phyloP scores from a whole-genome alignment of 2,888 invertebrate species.

The Diarsia rubi region DNA sequence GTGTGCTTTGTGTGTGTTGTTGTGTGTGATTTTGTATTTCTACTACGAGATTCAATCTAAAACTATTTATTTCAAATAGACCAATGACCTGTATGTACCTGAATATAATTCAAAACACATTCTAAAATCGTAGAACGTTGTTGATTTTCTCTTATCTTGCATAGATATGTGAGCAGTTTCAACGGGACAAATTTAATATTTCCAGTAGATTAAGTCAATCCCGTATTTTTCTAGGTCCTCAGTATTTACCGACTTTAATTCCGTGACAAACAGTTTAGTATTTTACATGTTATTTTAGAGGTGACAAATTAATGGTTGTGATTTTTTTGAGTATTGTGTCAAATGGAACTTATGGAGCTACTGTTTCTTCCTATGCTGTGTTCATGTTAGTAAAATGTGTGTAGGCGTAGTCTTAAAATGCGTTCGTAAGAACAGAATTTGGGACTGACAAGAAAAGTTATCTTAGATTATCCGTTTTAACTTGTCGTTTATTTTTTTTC shows the following conservation, averaged over 20 bases:
- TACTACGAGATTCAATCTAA: no score
- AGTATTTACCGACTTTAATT: background rate
- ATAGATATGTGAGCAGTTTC: background rate
- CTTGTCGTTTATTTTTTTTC: background rate
- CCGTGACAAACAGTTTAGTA: background rate
- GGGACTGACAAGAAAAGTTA: constrained; percentile 2
- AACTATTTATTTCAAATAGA: no score
- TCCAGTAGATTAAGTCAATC: background rate
- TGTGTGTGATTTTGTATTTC: no score
- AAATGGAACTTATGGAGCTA: background rate
- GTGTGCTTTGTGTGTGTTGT: no score
- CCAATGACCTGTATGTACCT: no score
- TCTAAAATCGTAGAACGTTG: no score
- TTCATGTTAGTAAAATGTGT: background rate
- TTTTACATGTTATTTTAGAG: background rate
- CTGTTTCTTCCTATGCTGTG: background rate
- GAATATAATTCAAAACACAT: no score
- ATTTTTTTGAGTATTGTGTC: background rate
- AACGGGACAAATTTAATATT: background rate
- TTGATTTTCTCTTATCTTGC: no score
- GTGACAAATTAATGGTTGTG: background rate
- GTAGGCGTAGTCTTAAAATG: constrained; percentile 3
- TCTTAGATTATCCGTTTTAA: background rate
- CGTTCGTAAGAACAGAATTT: constrained; percentile 10
- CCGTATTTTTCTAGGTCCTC: background rate